A percentile compares a stretch with the other conserved stretches of the same genome.
phyloP scores from a whole-genome alignment of 2,113 vertebrate species.

The Chamaetylas fuelleborni region DNA sequence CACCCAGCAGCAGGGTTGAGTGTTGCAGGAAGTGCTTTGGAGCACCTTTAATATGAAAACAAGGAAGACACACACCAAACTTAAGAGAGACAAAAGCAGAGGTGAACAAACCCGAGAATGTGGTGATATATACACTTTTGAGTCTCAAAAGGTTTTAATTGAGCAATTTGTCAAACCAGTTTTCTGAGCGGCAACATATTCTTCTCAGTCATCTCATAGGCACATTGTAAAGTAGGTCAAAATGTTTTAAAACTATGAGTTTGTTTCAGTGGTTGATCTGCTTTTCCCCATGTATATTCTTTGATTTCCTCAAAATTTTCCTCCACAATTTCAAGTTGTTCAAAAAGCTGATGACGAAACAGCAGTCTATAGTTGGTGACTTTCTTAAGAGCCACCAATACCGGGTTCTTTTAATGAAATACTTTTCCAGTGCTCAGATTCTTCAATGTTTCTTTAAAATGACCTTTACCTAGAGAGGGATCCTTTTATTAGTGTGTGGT shows the following conservation, averaged over 20 bases:
- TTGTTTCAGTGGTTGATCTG: neutral
- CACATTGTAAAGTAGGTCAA: neutral
- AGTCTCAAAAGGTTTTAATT: neutral
- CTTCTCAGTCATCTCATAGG: neutral
- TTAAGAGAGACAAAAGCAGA: neutral
- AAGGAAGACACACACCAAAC: neutral
- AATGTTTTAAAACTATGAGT: neutral
- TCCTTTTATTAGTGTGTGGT: neutral
- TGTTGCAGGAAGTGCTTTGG: slow-evolving; percentile 93
- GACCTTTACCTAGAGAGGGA: neutral
- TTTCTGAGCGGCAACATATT: neutral
- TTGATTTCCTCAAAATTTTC: neutral
- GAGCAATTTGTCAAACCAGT: neutral
- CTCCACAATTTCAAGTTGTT: neutral
- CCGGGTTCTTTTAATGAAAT: no score
- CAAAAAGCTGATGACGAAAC: neutral
- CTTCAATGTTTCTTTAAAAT: slow-evolving; percentile 1
- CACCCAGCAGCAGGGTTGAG: slow-evolving; percentile 81
- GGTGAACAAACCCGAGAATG: neutral
- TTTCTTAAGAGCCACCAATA: no score
- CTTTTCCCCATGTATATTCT: neutral
- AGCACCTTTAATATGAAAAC: slow-evolving; percentile 84
- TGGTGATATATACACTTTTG: neutral
- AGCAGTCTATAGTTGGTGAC: neutral
- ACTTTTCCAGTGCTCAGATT: neutral